Conservation (phyloP, 2,113 vertebrate genomes). For the Himantopus leucocephalus region DNA sequence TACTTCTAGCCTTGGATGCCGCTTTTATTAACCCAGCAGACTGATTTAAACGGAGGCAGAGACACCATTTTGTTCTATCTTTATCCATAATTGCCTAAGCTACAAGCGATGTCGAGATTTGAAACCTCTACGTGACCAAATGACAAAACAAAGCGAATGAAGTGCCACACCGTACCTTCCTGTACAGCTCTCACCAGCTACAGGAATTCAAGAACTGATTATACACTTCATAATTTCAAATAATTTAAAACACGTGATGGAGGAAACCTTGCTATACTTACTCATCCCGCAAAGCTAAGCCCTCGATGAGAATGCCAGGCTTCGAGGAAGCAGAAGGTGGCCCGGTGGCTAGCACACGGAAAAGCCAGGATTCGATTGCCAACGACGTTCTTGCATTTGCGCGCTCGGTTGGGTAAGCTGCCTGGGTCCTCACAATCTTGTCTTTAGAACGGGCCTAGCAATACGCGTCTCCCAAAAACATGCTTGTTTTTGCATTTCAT, state of each 20-base stretch:
- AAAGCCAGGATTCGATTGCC: not conserved
- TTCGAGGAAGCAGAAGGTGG: not conserved
- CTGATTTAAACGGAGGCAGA: not conserved
- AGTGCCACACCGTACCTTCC: not conserved
- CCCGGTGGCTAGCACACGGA: not conserved
- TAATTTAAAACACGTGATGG: not conserved
- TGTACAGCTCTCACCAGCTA: not conserved
- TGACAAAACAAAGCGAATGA: not conserved
- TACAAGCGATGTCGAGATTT: not conserved
- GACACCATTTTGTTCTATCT: not conserved
- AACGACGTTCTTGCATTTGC: not conserved
- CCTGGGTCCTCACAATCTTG: not conserved
- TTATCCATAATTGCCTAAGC: not conserved
- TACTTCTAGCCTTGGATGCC: not conserved
- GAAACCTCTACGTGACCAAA: not conserved
- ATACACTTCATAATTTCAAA: not conserved
- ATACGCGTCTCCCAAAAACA: not conserved
- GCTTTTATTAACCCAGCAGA: not conserved
- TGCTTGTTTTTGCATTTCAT: not conserved
- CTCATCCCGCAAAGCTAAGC: not conserved
- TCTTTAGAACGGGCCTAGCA: not conserved
- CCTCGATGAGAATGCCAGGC: not conserved
- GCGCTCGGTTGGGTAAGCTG: not conserved
- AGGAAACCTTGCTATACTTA: not conserved
- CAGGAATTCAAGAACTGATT: not conserved